phyloP scores from a whole-genome alignment of 1,140 invertebrate species.

The Apis cerana region DNA sequence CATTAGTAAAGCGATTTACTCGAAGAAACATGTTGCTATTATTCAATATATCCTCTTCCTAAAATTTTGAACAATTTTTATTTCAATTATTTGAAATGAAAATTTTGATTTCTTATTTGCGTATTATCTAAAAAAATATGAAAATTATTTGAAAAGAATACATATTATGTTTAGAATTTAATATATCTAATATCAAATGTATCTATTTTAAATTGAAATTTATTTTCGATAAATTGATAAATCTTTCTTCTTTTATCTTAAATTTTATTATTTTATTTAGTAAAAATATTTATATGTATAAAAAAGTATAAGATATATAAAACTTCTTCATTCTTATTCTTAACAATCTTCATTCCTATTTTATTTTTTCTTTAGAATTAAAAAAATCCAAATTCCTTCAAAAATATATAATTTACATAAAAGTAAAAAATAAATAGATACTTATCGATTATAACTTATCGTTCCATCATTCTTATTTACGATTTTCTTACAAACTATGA shows the following conservation, averaged over 20 bases:
- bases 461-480: not conserved
- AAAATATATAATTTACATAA: not conserved
- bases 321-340: no score
- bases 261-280: no score
- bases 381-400: not conserved
- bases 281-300: no score
- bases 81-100: not conserved
- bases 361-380: no score
- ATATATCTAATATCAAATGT: no score
- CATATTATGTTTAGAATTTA: no score
- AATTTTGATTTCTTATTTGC: not conserved
- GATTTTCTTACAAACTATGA: not conserved
- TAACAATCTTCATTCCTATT: not conserved
- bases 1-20: constrained; percentile 74
- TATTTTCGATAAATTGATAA: no score
- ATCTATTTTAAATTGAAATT: no score
- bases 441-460: not conserved
- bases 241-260: no score
- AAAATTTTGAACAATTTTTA: not conserved
- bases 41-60: constrained; percentile 14
- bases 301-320: no score
- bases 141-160: not conserved
- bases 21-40: constrained; percentile 41
- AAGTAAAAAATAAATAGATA: not conserved
- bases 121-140: not conserved